A percentile compares a stretch with the other conserved stretches of the same genome.
Evolutionary conservation across 2,888 invertebrate genomes (phyloP).

Genomic region (Nebria brevicollis): DNA sequence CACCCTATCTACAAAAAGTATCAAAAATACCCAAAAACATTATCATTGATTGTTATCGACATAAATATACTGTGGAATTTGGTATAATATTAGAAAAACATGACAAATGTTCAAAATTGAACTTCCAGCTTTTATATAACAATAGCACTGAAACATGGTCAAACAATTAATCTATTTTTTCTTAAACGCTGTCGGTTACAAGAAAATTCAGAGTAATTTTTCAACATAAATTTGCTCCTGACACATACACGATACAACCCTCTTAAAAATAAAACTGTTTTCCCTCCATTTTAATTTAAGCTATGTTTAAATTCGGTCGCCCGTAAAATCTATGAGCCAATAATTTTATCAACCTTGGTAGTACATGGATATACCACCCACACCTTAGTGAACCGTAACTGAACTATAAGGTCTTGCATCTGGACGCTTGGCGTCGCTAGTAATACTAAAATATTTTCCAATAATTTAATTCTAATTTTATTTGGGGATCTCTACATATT

Average conservation of each 20-base stretch:
- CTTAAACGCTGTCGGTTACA: background rate
- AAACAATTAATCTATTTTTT: constrained; percentile 1
- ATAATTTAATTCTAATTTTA: too few relatives aligned
- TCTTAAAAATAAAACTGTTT: background rate
- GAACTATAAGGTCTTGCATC: background rate
- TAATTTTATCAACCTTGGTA: background rate
- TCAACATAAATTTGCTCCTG: background rate
- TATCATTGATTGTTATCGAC: too few relatives aligned
- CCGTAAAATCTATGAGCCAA: background rate
- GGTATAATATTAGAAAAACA: background rate
- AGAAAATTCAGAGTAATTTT: background rate
- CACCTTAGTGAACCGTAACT: background rate
- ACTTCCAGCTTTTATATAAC: background rate
- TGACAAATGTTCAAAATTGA: background rate
- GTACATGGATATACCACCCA: background rate
- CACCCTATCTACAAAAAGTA: too few relatives aligned
- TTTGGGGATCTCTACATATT: too few relatives aligned
- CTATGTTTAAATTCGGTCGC: too few relatives aligned
- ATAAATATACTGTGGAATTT: background rate
- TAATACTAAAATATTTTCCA: background rate
- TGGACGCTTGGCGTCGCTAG: background rate
- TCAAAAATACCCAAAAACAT: too few relatives aligned
- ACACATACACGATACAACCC: background rate
- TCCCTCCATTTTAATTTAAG: background rate
- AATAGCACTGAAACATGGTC: background rate